Evolutionary conservation across 2,113 vertebrate genomes (phyloP).

Genomic region (Actinemys pallida): DNA sequence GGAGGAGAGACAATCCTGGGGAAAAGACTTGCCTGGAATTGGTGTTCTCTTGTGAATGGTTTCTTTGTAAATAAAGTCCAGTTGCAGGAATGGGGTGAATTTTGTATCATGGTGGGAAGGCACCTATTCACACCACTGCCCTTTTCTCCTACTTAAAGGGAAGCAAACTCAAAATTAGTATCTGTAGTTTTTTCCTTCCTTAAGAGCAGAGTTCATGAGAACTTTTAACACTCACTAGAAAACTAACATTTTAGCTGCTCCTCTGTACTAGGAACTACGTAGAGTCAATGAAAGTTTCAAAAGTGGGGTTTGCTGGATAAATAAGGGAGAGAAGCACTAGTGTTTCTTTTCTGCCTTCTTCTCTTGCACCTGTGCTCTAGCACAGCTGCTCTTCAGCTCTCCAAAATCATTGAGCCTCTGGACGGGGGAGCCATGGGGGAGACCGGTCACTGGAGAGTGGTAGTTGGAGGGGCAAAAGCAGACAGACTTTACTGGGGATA

Average conservation of each 20-base stretch:
- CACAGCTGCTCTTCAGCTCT: neutral
- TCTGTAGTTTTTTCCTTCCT: neutral
- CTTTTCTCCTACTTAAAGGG: neutral
- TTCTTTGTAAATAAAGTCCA: neutral
- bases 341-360: neutral
- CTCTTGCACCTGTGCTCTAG: neutral
- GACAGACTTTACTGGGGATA: neutral
- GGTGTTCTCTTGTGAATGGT: rapidly evolving
- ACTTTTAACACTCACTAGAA: neutral
- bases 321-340: neutral
- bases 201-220: neutral
- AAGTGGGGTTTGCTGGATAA: neutral
- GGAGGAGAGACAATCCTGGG: neutral
- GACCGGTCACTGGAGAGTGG: neutral
- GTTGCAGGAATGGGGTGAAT: neutral
- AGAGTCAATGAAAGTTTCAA: neutral
- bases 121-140: rapidly evolving
- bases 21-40: neutral
- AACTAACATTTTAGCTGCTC: neutral
- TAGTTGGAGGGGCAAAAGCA: neutral
- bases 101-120: neutral
- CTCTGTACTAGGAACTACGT: neutral
- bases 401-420: neutral
- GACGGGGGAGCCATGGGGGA: neutral
- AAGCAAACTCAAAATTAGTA: neutral